Evolutionary conservation across 1,140 invertebrate genomes (phyloP), one percentile per base, ranked within the genome.

Genomic region (Hormaphis cornu): DNA sequence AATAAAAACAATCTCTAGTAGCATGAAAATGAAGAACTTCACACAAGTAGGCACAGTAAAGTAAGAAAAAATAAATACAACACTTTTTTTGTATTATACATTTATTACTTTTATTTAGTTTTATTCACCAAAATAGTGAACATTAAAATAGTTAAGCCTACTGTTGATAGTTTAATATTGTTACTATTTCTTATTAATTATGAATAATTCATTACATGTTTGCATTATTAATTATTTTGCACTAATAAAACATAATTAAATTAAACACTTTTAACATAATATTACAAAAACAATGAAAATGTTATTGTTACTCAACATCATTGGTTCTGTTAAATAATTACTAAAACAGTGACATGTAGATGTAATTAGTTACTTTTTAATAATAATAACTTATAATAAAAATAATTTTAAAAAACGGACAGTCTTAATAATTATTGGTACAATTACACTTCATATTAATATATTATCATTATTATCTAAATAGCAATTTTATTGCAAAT

Each of bases 391-490:
- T 24, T 14, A 53, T 53, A 53, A 53, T 53, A 53, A 26, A 26
- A 50, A 52, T 30, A 53, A 33, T 54, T 20, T 35, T 22, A 56
- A 58, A 58, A 66, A 50, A 50, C 12, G 24, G 61, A 50, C 61
- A 66, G 61, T 66, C 61, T 66, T 61, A 30, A 16, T 50, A 66
- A 42, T 33, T 66, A 48, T 48, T 46, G 44, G 44, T 44, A 66
- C 9, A 66, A 66, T 50, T 48, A 50, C 35, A 40, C 24, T n/a
- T n/a, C n/a, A n/a, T n/a, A n/a, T n/a, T n/a, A n/a, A 50, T 7
- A 22, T 46, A 56, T 58, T 58, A 58, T 22, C 33, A 56, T 37
- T 37, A 56, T 35, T 54, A 56, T 20, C 30, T 58, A 40, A 9
- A 58, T 58, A 35, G 54, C 54, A 40, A 61, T 33, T 50, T 48